Evolutionary conservation across 2,888 invertebrate genomes (phyloP).

Genomic region (Stegophylla sp.): DNA sequence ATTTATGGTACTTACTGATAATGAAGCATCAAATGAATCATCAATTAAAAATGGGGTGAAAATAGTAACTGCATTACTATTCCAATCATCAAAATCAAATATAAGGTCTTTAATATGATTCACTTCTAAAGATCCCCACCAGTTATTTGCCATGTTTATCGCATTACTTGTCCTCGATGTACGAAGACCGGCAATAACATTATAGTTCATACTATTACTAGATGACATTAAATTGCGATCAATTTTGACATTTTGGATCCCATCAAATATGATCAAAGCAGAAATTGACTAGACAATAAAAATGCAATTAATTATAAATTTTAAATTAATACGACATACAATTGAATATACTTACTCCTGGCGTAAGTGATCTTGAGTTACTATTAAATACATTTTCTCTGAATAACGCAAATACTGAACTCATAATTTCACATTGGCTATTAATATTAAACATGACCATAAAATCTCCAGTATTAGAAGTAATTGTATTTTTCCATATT

Average conservation of each 20-base stretch:
- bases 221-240: slow-evolving; percentile 84
- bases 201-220: slow-evolving; percentile 83
- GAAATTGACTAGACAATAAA: slow-evolving; percentile 67
- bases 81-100: slow-evolving; percentile 99
- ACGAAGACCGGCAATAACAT: slow-evolving; percentile 87
- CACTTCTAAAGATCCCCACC: slow-evolving; percentile 89
- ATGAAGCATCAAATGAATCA: slow-evolving; percentile 77
- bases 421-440: slow-evolving; percentile 92
- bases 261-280: slow-evolving; percentile 88
- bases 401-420: slow-evolving; percentile 81
- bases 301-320: slow-evolving; percentile 1
- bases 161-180: slow-evolving; percentile 87
- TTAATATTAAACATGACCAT: slow-evolving; percentile 87
- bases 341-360: slow-evolving; percentile 61
- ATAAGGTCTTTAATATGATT: slow-evolving; percentile 80
- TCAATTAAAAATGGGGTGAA: slow-evolving; percentile 87
- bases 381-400: slow-evolving; percentile 77
- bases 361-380: slow-evolving; percentile 67
- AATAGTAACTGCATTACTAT: slow-evolving; percentile 91
- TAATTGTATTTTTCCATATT: slow-evolving; percentile 81
- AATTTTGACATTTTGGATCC: slow-evolving; percentile 91
- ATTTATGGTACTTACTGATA: slow-evolving; percentile 68
- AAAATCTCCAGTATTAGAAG: slow-evolving; percentile 79
- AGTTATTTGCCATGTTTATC: slow-evolving; percentile 90
- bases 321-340: not conserved